Evolutionary conservation across 64 coral and sea anemone species (phyloP).

Genomic region (Pocillopora damicornis): DNA sequence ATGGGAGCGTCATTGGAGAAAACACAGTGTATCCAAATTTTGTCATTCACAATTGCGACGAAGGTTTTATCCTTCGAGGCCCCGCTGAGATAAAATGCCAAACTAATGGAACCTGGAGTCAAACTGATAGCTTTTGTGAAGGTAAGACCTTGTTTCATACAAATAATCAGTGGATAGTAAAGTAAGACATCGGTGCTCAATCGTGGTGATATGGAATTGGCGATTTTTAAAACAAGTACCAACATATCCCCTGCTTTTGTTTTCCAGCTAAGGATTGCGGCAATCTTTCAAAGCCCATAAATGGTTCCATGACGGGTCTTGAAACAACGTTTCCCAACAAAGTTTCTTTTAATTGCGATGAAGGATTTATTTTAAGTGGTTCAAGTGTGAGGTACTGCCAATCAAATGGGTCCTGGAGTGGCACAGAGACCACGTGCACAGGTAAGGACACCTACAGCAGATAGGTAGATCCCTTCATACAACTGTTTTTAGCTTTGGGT

Average conservation of each 20-base stretch:
- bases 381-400: conserved; percentile 20
- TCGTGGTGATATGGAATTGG: too few species aligned
- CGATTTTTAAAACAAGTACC: too few species aligned
- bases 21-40: conserved; percentile 24
- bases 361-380: conserved; percentile 54
- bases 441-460: not conserved
- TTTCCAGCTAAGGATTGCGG: conserved; percentile 54
- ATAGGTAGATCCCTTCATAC: not conserved
- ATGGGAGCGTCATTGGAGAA: not conserved
- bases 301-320: conserved; percentile 46
- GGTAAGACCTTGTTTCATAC: not conserved
- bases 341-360: conserved; percentile 40
- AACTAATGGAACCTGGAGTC: conserved; percentile 51
- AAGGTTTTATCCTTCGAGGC: conserved; percentile 44
- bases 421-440: conserved; percentile 19
- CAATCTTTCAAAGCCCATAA: not conserved
- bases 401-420: conserved; percentile 63
- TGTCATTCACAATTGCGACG: not conserved
- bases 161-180: too few species aligned
- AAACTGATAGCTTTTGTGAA: conserved; percentile 12
- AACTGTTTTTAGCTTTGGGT: too few species aligned
- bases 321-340: conserved; percentile 38
- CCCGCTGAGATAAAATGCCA: conserved; percentile 39
- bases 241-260: not conserved
- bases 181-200: too few species aligned